Evolutionary conservation across 2,113 vertebrate species (phyloP).

Genomic region (Puffinus mauretanicus): DNA sequence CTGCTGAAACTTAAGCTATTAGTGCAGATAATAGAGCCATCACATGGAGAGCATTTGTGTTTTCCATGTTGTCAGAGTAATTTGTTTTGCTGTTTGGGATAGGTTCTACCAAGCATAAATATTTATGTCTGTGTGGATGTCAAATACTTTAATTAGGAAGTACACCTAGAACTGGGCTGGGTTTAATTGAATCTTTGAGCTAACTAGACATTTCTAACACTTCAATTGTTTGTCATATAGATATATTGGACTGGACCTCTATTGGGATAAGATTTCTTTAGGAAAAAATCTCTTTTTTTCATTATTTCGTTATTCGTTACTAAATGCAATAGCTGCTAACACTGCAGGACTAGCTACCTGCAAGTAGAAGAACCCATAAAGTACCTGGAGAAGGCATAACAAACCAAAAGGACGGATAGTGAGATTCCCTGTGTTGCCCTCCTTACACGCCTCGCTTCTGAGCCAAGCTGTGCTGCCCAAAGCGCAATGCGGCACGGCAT

Average conservation of each 20-base stretch:
- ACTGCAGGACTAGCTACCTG: not conserved
- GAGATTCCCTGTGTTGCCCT: not conserved
- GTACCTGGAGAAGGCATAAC: not conserved
- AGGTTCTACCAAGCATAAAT: constrained; percentile 69
- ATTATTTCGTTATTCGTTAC: not conserved
- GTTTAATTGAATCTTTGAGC: constrained; percentile 68
- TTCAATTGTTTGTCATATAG: constrained; percentile 4
- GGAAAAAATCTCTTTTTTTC: not conserved
- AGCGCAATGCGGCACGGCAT: not conserved
- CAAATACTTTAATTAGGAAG: constrained; percentile 70
- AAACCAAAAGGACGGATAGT: not conserved
- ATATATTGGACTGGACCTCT: not conserved
- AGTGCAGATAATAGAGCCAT: constrained; percentile 60
- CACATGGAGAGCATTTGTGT: not conserved
- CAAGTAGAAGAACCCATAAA: not conserved
- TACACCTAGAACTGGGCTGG: constrained; percentile 19
- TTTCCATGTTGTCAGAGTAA: constrained; percentile 54
- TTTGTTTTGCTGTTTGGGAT: constrained; percentile 65
- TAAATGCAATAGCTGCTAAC: not conserved
- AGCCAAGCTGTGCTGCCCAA: not conserved
- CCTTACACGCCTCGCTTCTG: not conserved
- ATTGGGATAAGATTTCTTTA: not conserved
- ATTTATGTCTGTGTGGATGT: constrained; percentile 66
- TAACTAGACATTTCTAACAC: constrained; percentile 21
- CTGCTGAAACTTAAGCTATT: constrained; percentile 51